Evolutionary conservation across 2,797 vertebrate genomes (phyloP), one percentile per base, ranked within the genome.

Genomic region (Tokudaia muenninki): DNA sequence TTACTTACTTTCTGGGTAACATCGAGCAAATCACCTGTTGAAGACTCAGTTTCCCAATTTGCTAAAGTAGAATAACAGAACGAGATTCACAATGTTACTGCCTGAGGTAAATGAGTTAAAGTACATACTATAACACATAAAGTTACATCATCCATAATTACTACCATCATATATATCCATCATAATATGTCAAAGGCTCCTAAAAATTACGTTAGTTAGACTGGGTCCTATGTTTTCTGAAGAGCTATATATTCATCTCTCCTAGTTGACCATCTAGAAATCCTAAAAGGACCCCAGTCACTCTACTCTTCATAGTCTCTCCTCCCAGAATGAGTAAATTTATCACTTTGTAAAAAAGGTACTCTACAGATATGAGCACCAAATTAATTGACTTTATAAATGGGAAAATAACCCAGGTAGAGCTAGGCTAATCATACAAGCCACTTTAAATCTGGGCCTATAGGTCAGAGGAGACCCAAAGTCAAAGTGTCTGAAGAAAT

Each of bases 31-130:
- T 70, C 19, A 90, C 6, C n/a, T 79, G 17, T 67, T 57, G 61
- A 87, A 94, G 61, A 96, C 47, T 90, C 55, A 41, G 79, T 82
- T 78, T 91, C 52, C 55, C 44, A 22, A 37, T 29, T n/a, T 65
- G 22, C 41, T 91, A 94, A 90, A 87, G 0, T 91, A 37, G 57
- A 86, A 86, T 55, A 63, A 78, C 0, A 93, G 17, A 31, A 81
- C 9, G 61, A 61, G 87, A 14, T 94, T 95, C 50, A 57, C n/a
- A 90, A 65, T 12, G 77, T 61, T 57, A 52, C 2, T 52, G 12
- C 72, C 14, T 59, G 34, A 31, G 55, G 88, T 94, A 52, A 94
- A 90, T 37, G 34, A 94, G 37, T 78, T 13, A 55, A 81, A 84
- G 63, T 16, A 31, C 3, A 22, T 61, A 52, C n/a, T 37, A 12